These are phyloP conservation scores for Calephelis perditalis DNA, from an alignment of 2,888 invertebrate genomes.

Conservation along the genomic window DNA sequence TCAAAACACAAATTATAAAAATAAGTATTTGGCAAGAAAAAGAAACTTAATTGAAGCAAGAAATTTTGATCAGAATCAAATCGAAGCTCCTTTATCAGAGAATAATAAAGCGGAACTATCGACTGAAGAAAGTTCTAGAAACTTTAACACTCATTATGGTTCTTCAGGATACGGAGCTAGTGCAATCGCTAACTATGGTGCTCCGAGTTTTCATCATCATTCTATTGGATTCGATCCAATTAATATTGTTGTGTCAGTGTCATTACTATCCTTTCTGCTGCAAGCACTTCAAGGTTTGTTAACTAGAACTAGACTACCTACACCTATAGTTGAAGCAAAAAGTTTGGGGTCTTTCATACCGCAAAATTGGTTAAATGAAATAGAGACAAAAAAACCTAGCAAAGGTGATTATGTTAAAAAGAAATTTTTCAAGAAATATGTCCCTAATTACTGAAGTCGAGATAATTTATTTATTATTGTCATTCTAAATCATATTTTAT, in stretches of 20 bases:
- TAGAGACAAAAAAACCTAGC: conserved; percentile 35
- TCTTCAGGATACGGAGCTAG: conserved; percentile 55
- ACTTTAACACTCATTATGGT: conserved; percentile 50
- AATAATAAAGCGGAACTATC: conserved; percentile 29
- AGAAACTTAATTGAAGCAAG: conserved; percentile 24
- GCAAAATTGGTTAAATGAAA: conserved; percentile 32
- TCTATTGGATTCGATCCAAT: conserved; percentile 74
- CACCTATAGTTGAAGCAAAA: conserved; percentile 60
- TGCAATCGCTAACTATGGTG: conserved; percentile 47
- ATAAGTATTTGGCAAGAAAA: conserved; percentile 19
- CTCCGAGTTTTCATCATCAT: conserved; percentile 63
- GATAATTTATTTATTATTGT: conserved; percentile 17
- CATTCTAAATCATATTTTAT: neutral
- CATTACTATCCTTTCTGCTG: conserved; percentile 62
- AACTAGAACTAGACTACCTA: conserved; percentile 52
- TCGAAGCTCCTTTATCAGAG: conserved; percentile 50
- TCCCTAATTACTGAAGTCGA: neutral
- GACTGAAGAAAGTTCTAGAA: conserved; percentile 39
- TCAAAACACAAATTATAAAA: conserved; percentile 29
- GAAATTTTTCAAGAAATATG: conserved; percentile 38
- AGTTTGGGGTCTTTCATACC: conserved; percentile 27
- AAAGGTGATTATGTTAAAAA: conserved; percentile 46
- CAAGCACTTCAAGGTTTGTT: conserved; percentile 67
- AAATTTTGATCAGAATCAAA: conserved; percentile 41
- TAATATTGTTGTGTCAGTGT: conserved; percentile 69